Base-by-base conservation (phyloP, 2,888 invertebrate genomes). In the Pharmacophagus antenor region DNA sequence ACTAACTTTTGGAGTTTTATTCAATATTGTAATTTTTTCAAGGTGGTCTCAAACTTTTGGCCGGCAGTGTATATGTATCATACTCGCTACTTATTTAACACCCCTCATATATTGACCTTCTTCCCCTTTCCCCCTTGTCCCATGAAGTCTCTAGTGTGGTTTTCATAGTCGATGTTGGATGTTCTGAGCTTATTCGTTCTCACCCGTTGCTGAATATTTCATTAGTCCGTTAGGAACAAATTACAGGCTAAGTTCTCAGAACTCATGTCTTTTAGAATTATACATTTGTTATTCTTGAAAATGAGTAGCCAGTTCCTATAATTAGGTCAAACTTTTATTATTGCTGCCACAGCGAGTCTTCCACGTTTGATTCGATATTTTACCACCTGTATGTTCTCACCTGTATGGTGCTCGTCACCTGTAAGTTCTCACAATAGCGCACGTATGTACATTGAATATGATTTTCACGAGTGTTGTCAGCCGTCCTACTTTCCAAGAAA, bases 161-260 rank as follows among this genome's bases (percentile, higher is more conserved):
- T 4, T 18, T 18, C 41, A 2, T 42, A 41, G 20, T 51, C 12
- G 7, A 42, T 17, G 65, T 54, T 70, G 73, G 71, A 67, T 76
- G 74, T 77, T 71, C 65, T 70, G 70, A 46, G 18, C 27, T 41
- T 47, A 23, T 41, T 41, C 64, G 73, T 85, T 85, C 87, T 74
- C 84, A 86, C 74, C 68, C 70, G 69, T 66, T 67, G 67, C 75
- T 88, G 82, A 88, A 89, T 88, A 88, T 86, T 90, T 85, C 68
- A 89, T 77, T 74, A 79, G 76, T 68, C 64, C 64, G 69, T 73
- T 72, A 73, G 73, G 67, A 73, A 74, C 73, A 88, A 89, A 90
- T 89, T 84, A 90, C 78, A 84, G 85, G 77, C 79, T 80, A 7
- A 5, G 46, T 67, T 67, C 69, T 72, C 66, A 67, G 68, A 67